phyloP scores from a whole-genome alignment of 1,140 invertebrate genomes.

The Drosophila leontia region DNA sequence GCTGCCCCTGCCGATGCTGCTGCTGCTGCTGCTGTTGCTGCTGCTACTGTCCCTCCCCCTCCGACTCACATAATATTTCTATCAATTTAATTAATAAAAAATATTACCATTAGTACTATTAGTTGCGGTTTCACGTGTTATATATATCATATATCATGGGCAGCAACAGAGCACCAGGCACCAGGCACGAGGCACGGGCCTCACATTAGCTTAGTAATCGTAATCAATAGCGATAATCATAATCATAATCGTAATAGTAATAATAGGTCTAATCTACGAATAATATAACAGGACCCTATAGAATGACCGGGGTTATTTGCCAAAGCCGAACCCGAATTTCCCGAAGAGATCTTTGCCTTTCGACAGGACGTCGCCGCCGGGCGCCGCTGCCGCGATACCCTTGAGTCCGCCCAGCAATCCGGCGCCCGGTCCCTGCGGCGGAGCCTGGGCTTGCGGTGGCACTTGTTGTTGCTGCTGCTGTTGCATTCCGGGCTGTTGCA shows the following conservation, averaged over 20 bases:
- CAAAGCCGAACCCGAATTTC: constrained; percentile 93
- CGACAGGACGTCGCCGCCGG: constrained; percentile 93
- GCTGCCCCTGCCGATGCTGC: constrained; percentile 21
- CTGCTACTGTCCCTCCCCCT: constrained; percentile 23
- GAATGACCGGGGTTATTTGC: constrained; percentile 89
- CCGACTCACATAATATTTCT: constrained; percentile 68
- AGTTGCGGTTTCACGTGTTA: constrained; percentile 54
- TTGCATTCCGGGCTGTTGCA: constrained; percentile 76
- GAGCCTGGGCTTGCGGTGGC: constrained; percentile 84
- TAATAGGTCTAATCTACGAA: constrained; percentile 81
- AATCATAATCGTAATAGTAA: constrained; percentile 79
- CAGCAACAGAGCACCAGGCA: constrained; percentile 31
- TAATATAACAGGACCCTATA: constrained; percentile 84
- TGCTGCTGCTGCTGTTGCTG: constrained; percentile 22
- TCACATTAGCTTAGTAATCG: constrained; percentile 70
- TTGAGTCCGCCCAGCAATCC: constrained; percentile 81
- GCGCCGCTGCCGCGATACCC: constrained; percentile 90
- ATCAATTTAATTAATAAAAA: constrained; percentile 83
- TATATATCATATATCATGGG: constrained; percentile 49
- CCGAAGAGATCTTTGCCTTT: constrained; percentile 97
- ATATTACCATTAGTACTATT: constrained; percentile 77
- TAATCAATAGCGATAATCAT: constrained; percentile 76
- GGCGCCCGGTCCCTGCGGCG: constrained; percentile 80
- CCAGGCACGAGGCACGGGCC: constrained; percentile 15
- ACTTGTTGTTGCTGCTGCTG: constrained; percentile 84